Evolutionary conservation across 2,113 vertebrate species (phyloP).

Genomic region (Rhombomys opimus): DNA sequence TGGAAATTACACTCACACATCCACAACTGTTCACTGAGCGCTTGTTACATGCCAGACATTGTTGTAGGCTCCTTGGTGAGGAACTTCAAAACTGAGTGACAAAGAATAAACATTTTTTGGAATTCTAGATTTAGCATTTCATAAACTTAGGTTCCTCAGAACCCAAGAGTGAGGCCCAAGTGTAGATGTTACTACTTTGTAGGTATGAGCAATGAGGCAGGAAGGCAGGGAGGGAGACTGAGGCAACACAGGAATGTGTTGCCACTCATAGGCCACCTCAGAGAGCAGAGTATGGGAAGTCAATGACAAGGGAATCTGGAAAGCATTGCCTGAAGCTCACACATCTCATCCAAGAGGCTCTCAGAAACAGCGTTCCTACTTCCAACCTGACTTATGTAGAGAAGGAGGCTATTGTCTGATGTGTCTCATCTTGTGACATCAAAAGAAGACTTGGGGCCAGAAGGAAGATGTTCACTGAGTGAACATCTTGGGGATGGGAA

Average conservation of each 20-base stretch:
- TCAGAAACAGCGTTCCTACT: background rate
- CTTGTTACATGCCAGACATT: background rate
- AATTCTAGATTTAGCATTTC: background rate
- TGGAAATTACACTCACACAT: background rate
- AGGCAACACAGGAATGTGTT: background rate
- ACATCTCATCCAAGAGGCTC: background rate
- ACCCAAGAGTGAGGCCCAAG: background rate
- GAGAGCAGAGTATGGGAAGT: background rate
- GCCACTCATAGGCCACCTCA: rapidly evolving
- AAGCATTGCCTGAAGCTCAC: background rate
- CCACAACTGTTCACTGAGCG: background rate
- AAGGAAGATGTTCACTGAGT: background rate
- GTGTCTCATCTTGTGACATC: background rate
- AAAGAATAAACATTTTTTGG: background rate
- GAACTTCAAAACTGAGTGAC: background rate
- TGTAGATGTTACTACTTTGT: background rate
- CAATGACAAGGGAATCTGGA: rapidly evolving
- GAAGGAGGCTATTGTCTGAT: background rate
- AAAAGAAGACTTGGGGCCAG: background rate
- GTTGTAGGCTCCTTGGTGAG: too few species aligned
- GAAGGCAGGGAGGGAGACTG: too few species aligned
- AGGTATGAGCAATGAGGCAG: rapidly evolving
- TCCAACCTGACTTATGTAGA: background rate
- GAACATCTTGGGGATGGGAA: rapidly evolving
- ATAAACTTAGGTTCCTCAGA: background rate